These are phyloP conservation scores for Cyanoliseus patagonus DNA, from an alignment of 2,113 vertebrate genomes.

Conservation along the genomic window DNA sequence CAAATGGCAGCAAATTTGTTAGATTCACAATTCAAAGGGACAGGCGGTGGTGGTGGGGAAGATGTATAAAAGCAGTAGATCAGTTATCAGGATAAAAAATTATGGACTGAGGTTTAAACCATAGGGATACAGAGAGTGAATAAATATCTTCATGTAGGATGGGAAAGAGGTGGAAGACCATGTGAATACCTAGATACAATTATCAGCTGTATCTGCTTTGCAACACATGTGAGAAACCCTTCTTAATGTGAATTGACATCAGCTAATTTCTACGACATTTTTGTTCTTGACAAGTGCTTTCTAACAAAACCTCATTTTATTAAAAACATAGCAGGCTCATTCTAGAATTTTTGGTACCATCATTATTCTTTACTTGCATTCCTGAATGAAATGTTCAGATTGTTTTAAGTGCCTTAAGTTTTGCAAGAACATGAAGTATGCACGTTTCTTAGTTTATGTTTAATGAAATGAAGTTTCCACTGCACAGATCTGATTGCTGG, in stretches of 20 bases:
- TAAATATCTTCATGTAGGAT: neutral
- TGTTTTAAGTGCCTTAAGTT: neutral
- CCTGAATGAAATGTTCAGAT: neutral
- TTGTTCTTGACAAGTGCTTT: neutral
- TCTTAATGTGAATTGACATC: neutral
- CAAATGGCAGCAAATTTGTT: too few species aligned
- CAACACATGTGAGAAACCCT: neutral
- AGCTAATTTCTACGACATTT: neutral
- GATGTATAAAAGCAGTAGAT: too few species aligned
- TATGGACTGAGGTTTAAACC: neutral
- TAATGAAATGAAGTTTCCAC: constrained; percentile 3
- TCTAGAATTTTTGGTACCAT: neutral
- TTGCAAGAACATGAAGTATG: neutral
- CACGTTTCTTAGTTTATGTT: neutral
- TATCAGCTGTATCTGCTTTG: neutral
- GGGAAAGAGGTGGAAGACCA: neutral
- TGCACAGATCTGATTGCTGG: neutral
- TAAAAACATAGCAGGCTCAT: neutral
- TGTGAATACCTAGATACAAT: neutral
- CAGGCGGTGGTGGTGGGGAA: too few species aligned
- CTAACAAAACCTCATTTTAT: neutral
- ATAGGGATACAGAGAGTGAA: neutral
- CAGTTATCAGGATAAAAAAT: too few species aligned
- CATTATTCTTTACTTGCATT: neutral
- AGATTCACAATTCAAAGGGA: too few species aligned